A percentile compares a stretch with the other conserved stretches of the same genome.
Conservation (phyloP, 2,888 invertebrate species). For the Patella depressa region DNA sequence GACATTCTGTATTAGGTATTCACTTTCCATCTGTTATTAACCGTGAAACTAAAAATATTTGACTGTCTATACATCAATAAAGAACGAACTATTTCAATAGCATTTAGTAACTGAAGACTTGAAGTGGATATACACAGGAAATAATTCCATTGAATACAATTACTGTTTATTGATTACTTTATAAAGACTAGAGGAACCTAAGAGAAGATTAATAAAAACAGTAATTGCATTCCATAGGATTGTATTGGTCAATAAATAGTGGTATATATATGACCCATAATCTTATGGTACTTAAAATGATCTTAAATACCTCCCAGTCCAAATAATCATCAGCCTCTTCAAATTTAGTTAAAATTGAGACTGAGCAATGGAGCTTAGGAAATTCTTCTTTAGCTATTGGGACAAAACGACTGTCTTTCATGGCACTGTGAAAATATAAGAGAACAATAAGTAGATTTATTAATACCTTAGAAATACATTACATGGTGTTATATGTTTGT, state of each 20-base stretch:
- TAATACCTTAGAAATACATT: neutral
- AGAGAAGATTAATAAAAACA: too few relatives aligned
- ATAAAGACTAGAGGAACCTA: too few relatives aligned
- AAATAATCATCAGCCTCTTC: constrained; percentile 95
- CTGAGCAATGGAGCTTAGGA: constrained; percentile 91
- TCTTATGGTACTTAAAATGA: too few relatives aligned
- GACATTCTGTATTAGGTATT: neutral
- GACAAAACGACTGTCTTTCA: constrained; percentile 96
- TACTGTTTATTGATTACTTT: too few relatives aligned
- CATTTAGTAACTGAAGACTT: too few relatives aligned
- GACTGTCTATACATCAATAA: too few relatives aligned
- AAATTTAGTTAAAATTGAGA: constrained; percentile 95
- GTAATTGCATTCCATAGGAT: too few relatives aligned
- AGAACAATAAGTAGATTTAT: neutral
- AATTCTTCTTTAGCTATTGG: constrained; percentile 96
- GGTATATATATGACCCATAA: neutral
- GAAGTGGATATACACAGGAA: too few relatives aligned
- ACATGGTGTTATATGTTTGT: neutral
- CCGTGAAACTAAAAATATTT: neutral
- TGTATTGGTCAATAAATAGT: too few relatives aligned
- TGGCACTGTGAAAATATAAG: constrained; percentile 79
- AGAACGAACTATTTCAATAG: too few relatives aligned
- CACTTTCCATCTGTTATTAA: neutral
- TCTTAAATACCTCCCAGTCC: constrained; percentile 88
- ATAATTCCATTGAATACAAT: too few relatives aligned